These are phyloP conservation scores for Ibidorhyncha struthersii DNA, from an alignment of 2,113 vertebrate genomes.

Conservation along the genomic window DNA sequence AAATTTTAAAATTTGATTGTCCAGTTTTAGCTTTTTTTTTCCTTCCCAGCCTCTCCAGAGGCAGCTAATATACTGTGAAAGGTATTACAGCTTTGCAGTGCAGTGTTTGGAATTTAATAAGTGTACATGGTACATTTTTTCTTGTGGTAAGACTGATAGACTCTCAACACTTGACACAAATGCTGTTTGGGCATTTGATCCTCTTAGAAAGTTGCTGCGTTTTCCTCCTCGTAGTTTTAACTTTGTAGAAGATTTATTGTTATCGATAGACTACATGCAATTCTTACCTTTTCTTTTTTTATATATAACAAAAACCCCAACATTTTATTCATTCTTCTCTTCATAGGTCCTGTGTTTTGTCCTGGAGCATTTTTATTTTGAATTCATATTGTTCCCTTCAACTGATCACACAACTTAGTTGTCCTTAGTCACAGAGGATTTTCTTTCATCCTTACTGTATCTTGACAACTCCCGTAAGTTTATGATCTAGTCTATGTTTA, in stretches of 20 bases:
- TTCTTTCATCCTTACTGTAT: background rate
- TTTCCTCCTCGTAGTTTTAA: background rate
- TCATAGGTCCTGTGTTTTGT: background rate
- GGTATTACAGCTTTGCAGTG: background rate
- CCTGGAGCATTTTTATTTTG: background rate
- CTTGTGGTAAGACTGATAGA: background rate
- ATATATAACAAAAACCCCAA: too few species aligned
- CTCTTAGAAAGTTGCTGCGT: background rate
- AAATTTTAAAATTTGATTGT: background rate
- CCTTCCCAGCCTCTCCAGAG: background rate
- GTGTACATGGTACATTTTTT: background rate
- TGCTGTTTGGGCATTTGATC: background rate
- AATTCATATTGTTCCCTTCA: background rate
- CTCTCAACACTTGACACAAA: background rate
- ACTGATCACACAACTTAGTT: background rate
- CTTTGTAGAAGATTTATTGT: background rate
- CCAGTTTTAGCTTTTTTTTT: background rate
- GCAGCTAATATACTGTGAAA: background rate
- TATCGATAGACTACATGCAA: background rate
- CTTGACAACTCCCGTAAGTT: constrained; percentile 19
- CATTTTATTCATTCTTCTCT: background rate
- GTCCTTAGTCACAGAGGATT: background rate
- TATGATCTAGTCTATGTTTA: background rate
- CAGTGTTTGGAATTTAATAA: background rate
- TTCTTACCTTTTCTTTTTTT: background rate